phyloP scores from a whole-genome alignment of 2,888 invertebrate species.

The Galeopsomyia nigrocyanea region DNA sequence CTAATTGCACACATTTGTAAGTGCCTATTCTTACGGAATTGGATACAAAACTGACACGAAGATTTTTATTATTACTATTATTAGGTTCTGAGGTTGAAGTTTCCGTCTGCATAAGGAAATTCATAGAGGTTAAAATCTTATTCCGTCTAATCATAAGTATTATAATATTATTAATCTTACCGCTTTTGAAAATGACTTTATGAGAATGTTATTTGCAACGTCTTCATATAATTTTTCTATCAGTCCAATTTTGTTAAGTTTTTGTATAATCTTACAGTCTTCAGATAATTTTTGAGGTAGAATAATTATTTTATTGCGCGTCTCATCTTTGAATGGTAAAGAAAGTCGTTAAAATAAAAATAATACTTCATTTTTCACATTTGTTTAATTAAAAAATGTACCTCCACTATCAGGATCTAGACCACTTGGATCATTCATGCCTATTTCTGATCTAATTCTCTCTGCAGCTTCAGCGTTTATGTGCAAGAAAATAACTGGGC shows the following conservation, averaged over 20 bases:
- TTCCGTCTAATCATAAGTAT: too few species aligned
- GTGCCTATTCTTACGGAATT: too few species aligned
- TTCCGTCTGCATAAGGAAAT: too few species aligned
- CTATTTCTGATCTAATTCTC: not conserved
- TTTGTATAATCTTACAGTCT: not conserved
- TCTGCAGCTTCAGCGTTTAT: not conserved
- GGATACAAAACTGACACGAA: too few species aligned
- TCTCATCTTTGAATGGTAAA: not conserved
- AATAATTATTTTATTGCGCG: conserved; percentile 11
- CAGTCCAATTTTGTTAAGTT: not conserved
- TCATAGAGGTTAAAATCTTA: too few species aligned
- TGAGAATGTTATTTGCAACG: conserved; percentile 5
- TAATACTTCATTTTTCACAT: too few species aligned
- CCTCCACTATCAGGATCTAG: not conserved
- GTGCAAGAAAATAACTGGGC: too few species aligned
- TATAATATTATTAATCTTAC: conserved; percentile 1
- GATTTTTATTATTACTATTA: too few species aligned
- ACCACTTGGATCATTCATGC: not conserved
- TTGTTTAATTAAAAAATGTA: not conserved
- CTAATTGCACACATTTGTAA: too few species aligned
- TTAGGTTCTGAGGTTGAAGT: too few species aligned
- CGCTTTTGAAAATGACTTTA: conserved; percentile 7
- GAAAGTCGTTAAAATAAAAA: not conserved
- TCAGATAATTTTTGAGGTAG: conserved; percentile 14
- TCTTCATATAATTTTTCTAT: conserved; percentile 7